A percentile compares a stretch with the other conserved stretches of the same genome.
Conservation (phyloP, 1,140 invertebrate genomes). For the Trichonephila clavipes region DNA sequence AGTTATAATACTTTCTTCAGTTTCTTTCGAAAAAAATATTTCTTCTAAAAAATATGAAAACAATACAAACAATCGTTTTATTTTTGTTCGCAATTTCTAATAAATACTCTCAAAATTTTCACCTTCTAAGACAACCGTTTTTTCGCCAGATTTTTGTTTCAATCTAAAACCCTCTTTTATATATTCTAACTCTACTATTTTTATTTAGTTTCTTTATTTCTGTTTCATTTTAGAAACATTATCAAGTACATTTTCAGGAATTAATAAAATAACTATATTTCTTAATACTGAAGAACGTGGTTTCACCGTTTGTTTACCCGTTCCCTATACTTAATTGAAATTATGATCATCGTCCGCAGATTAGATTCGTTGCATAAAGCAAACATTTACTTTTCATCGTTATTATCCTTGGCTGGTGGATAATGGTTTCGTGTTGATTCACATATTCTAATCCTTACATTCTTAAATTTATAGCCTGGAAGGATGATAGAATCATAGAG, state of each 20-base stretch:
- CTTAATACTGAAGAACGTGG: neutral
- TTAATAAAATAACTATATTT: neutral
- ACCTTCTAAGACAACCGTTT: constrained; percentile 9
- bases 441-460: no score
- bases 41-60: neutral
- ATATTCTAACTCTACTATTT: neutral
- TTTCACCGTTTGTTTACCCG: constrained; percentile 19
- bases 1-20: constrained; percentile 9
- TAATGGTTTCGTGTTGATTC: neutral
- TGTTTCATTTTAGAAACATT: neutral
- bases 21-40: neutral
- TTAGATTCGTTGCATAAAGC: constrained; percentile 36
- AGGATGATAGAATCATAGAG: no score
- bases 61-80: neutral
- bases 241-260: neutral
- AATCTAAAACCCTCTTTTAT: neutral
- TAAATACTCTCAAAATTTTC: constrained; percentile 43
- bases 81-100: constrained; percentile 39
- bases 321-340: constrained; percentile 42
- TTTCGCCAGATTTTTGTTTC: constrained; percentile 24
- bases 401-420: neutral
- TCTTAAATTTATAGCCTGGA: no score
- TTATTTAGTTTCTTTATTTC: neutral
- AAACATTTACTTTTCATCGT: constrained; percentile 45
- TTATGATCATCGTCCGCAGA: constrained; percentile 40